A percentile compares a stretch with the other conserved stretches of the same genome.
Evolutionary conservation across 2,888 invertebrate genomes (phyloP).

Genomic region (Petrolisthes manimaculis): DNA sequence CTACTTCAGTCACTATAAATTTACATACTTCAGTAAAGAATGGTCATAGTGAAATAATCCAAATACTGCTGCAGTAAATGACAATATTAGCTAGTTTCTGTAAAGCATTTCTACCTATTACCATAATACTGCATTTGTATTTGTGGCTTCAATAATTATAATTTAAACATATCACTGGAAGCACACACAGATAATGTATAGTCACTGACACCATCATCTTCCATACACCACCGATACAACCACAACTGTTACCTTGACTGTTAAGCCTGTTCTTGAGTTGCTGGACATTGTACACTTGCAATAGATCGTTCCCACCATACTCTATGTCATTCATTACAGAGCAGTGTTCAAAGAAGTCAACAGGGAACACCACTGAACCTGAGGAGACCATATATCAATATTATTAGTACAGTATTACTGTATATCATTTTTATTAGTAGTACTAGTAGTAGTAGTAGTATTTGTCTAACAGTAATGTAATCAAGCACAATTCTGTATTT

Average conservation of each 20-base stretch:
- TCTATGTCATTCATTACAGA: constrained; percentile 92
- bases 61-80: too few species aligned
- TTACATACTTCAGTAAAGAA: too few species aligned
- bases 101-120: too few species aligned
- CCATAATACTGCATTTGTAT: neutral
- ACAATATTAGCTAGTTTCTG: too few species aligned
- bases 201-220: neutral
- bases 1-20: too few species aligned
- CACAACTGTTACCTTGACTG: constrained; percentile 72
- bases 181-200: neutral
- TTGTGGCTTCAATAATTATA: neutral
- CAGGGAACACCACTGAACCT: constrained; percentile 82
- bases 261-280: constrained; percentile 93
- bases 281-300: constrained; percentile 93
- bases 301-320: constrained; percentile 92
- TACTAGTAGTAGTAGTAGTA: too few species aligned
- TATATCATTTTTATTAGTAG: too few species aligned
- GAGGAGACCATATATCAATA: neutral
- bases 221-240: neutral
- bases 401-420: too few species aligned
- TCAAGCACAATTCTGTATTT: neutral
- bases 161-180: neutral
- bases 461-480: too few species aligned
- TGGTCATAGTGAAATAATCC: too few species aligned
- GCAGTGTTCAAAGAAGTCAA: constrained; percentile 97